These are phyloP conservation scores for Austrolebias charrua DNA, from an alignment of 2,797 vertebrate genomes.

Conservation along the genomic window DNA sequence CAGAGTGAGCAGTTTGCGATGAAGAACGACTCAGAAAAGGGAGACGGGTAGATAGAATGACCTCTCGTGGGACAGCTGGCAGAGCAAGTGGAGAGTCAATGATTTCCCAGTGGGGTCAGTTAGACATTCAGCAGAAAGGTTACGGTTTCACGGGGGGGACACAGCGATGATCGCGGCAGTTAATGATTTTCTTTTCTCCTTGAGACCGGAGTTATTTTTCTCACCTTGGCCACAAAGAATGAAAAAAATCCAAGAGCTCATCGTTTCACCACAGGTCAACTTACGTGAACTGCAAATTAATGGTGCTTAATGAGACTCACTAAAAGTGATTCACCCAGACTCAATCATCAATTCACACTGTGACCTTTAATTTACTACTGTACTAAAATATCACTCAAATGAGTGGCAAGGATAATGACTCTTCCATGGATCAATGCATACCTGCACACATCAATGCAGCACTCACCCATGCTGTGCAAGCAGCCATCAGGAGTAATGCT, in stretches of 20 bases:
- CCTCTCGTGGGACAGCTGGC: constrained; percentile 58
- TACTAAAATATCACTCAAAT: neutral
- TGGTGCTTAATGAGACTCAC: neutral
- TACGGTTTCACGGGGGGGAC: constrained; percentile 49
- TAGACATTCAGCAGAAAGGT: constrained; percentile 61
- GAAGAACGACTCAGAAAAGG: constrained; percentile 44
- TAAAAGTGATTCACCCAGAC: neutral
- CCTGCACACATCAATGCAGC: constrained; percentile 25
- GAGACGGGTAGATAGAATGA: constrained; percentile 73
- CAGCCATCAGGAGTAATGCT: constrained; percentile 61
- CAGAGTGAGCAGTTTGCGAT: constrained; percentile 59
- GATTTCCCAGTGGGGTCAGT: constrained; percentile 76
- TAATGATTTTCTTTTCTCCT: constrained; percentile 74
- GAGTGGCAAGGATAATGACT: constrained; percentile 2
- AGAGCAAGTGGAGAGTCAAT: constrained; percentile 67
- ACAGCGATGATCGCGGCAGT: constrained; percentile 62
- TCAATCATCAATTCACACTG: too few species aligned
- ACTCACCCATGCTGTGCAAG: neutral
- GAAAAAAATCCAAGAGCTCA: constrained; percentile 21
- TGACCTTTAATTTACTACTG: neutral
- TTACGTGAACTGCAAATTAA: constrained; percentile 4
- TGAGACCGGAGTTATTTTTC: constrained; percentile 41
- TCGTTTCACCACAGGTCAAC: constrained; percentile 7
- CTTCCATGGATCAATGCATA: constrained; percentile 27
- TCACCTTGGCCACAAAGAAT: constrained; percentile 15